Evolutionary conservation across 2,888 invertebrate species (phyloP).

Genomic region (Agonum fuliginosum): DNA sequence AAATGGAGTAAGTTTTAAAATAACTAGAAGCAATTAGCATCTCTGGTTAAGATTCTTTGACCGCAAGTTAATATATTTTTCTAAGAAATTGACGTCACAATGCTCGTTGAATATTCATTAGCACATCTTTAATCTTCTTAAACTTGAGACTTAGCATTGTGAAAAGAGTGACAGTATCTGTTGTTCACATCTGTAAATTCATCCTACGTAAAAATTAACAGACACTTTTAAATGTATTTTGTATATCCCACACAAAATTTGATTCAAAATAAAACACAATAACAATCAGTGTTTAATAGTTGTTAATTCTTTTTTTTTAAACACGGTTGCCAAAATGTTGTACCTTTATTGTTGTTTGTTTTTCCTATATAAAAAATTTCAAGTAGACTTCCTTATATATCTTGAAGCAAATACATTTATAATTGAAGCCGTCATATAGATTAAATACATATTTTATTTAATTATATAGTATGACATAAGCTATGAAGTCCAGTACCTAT

Average conservation of each 20-base stretch:
- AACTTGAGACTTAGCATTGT: slow-evolving; percentile 3
- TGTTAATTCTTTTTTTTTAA: too few relatives aligned
- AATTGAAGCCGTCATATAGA: too few relatives aligned
- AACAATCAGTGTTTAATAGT: too few relatives aligned
- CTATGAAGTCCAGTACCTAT: too few relatives aligned
- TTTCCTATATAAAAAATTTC: too few relatives aligned
- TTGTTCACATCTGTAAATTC: background rate
- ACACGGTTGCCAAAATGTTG: too few relatives aligned
- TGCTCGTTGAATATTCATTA: slow-evolving; percentile 24
- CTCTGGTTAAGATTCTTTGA: background rate
- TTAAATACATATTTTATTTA: too few relatives aligned
- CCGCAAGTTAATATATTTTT: background rate
- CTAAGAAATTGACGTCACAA: slow-evolving; percentile 6
- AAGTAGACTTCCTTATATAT: too few relatives aligned
- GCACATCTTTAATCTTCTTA: slow-evolving; percentile 2
- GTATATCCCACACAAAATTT: background rate
- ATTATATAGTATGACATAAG: too few relatives aligned
- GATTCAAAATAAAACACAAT: too few relatives aligned
- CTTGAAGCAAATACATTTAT: too few relatives aligned
- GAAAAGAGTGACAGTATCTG: slow-evolving; percentile 9
- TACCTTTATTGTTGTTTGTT: too few relatives aligned
- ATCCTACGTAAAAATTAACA: background rate
- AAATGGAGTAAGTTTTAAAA: slow-evolving; percentile 75
- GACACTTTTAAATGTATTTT: background rate
- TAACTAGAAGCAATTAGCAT: slow-evolving; percentile 8